Conservation (phyloP, 2,797 vertebrate genomes). For the Taeniopygia guttata region DNA sequence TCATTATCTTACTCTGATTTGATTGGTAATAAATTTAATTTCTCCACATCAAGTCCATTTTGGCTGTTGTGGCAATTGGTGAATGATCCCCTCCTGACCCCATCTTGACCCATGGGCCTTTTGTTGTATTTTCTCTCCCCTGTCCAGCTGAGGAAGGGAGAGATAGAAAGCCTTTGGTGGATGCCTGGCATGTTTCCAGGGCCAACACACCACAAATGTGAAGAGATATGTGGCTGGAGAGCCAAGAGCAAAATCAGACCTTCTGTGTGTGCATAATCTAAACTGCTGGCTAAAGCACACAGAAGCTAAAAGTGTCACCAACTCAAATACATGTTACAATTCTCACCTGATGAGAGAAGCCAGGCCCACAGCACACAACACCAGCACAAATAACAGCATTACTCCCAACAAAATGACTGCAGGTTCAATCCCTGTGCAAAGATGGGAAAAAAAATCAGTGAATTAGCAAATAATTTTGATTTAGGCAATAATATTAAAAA, state of each 20-base stretch:
- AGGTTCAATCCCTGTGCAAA: constrained; percentile 53
- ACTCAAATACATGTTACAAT: neutral
- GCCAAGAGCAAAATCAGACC: neutral
- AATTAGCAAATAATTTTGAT: neutral
- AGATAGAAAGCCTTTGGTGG: neutral
- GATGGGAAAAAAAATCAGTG: neutral
- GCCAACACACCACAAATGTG: neutral
- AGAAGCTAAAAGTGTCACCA: neutral
- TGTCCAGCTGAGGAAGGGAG: neutral
- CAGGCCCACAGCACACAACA: constrained; percentile 46
- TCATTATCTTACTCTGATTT: neutral
- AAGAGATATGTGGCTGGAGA: neutral
- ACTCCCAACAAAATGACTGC: constrained; percentile 12
- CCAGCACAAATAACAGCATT: constrained; percentile 29
- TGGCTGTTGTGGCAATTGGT: neutral
- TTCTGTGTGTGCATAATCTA: neutral
- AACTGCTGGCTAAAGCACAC: neutral
- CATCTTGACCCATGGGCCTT: neutral
- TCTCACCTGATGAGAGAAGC: constrained; percentile 72
- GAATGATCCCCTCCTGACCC: neutral
- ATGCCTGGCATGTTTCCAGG: neutral
- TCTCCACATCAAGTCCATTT: neutral
- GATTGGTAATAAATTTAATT: neutral
- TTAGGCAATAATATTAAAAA: neutral
- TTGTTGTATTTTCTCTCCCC: neutral